Percentiles rank a stretch among this genome's conserved stretches.
phyloP scores from a whole-genome alignment of 1,140 invertebrate species.

The Cyclina sinensis region DNA sequence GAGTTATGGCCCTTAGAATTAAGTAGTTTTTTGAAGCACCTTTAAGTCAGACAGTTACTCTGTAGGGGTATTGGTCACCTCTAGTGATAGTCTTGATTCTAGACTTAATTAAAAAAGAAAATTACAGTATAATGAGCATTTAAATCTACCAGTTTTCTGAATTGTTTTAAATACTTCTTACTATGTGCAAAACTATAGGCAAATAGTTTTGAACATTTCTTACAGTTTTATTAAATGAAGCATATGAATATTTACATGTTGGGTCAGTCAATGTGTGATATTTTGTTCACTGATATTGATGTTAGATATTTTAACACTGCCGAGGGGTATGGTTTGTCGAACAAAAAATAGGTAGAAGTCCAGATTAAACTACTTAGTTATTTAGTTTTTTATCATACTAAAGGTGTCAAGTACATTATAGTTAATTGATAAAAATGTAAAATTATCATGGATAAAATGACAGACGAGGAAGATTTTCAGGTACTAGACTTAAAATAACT shows the following conservation, averaged over 20 bases:
- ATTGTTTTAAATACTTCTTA: constrained; percentile 21
- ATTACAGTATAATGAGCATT: too few relatives aligned
- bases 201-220: constrained; percentile 13
- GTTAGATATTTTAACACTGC: constrained; percentile 21
- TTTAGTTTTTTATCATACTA: not conserved
- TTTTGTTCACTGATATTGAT: constrained; percentile 39
- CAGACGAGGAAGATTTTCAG: not conserved
- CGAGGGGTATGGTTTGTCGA: constrained; percentile 14
- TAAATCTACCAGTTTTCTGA: not conserved
- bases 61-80: too few relatives aligned
- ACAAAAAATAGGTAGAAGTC: constrained; percentile 18
- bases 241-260: constrained; percentile 43
- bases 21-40: too few relatives aligned
- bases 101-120: too few relatives aligned
- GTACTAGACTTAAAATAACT: not conserved
- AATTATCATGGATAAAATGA: not conserved
- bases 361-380: not conserved
- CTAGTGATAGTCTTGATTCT: too few relatives aligned
- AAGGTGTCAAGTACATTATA: not conserved
- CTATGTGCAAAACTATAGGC: not conserved
- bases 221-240: constrained; percentile 26
- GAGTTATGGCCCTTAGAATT: too few relatives aligned
- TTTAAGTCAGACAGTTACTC: too few relatives aligned
- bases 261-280: constrained; percentile 1
- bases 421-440: constrained; percentile 35